Conservation (phyloP, 37 sponge, comb jelly and placozoan genomes). For the Diacarnus erythraeanus region DNA sequence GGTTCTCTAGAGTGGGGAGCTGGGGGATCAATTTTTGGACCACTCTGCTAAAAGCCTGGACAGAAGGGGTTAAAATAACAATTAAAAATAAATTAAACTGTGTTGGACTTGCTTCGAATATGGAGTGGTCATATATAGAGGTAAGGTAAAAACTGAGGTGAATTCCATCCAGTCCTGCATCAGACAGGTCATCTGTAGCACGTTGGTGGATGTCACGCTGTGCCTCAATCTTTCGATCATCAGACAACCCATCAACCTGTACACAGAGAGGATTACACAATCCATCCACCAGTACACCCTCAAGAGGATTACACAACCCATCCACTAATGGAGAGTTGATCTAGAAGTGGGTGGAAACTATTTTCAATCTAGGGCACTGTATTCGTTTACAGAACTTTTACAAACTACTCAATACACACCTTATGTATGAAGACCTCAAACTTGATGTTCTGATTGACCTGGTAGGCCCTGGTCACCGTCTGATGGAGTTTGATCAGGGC, state of each 20-base stretch:
- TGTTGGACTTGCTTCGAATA: conserved; percentile 76
- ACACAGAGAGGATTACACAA: neutral
- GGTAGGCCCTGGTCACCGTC: conserved; percentile 83
- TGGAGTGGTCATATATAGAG: conserved; percentile 93
- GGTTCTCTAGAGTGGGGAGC: conserved; percentile 87
- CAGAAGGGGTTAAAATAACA: neutral
- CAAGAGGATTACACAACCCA: too few species aligned
- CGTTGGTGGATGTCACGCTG: conserved; percentile 87
- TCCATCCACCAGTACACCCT: neutral
- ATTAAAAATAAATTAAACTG: neutral
- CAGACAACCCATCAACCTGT: conserved; percentile 26
- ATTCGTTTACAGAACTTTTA: too few species aligned
- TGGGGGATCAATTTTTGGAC: conserved; percentile 94
- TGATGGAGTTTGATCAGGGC: conserved; percentile 90
- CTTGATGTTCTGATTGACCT: conserved; percentile 88
- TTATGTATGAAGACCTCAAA: conserved; percentile 99
- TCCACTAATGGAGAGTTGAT: too few species aligned
- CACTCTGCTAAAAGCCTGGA: conserved; percentile 88
- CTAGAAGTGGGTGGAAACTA: too few species aligned
- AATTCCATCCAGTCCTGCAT: conserved; percentile 82
- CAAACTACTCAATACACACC: too few species aligned
- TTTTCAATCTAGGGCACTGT: too few species aligned
- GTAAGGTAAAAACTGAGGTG: conserved; percentile 90
- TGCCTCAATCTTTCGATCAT: conserved; percentile 53
- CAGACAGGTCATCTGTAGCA: conserved; percentile 79